Evolutionary conservation across 2,113 vertebrate genomes (phyloP), one percentile per base, ranked within the genome.

Genomic region (Otocyon megalotis): DNA sequence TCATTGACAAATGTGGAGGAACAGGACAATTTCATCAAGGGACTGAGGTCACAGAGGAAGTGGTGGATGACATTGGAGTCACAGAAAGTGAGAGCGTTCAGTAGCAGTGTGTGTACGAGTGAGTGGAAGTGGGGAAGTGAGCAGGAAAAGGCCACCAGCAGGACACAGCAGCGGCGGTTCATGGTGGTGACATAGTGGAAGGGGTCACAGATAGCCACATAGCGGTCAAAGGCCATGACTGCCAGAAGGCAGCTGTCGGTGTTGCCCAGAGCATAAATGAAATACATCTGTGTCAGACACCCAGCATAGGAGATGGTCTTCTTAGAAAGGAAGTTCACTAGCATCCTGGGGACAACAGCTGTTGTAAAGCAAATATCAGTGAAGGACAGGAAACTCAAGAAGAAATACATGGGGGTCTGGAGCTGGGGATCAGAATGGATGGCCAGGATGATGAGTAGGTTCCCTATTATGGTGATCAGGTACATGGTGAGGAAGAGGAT

Each of bases 211-310:
- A 97, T 97, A 92, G 96, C 96, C 67, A 97, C 88, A 30, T 97
- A 97, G 65, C 88, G 81, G 50, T 97, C 98, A 93, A 89, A 93
- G 83, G 97, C 97, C 98, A 98, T 98, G 77, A 94, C 96, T 71
- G 90, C 94, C 86, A 98, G 91, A 19, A 98, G 97, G 43, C 63
- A 97, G 30, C 97, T 97, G 83, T 98, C 97, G 1, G 93, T 95
- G 54, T 93, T 96, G 35, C 96, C 97, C 48, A 96, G 93, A 69
- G 93, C 95, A 62, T 97, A 97, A 48, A 97, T 56, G 76, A 97
- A 97, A 93, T 98, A 98, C 96, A 97, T 98, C 58, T 98, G 98
- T 2, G 88, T 97, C 60, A 98, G 88, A 37, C 97, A 98, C 2
- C 81, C 97, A 48, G 90, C 81, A 67, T 98, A 98, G 65, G 97